These are phyloP conservation scores for Mormyrus iriodes DNA, from an alignment of 2,113 vertebrate genomes.

Conservation along the genomic window DNA sequence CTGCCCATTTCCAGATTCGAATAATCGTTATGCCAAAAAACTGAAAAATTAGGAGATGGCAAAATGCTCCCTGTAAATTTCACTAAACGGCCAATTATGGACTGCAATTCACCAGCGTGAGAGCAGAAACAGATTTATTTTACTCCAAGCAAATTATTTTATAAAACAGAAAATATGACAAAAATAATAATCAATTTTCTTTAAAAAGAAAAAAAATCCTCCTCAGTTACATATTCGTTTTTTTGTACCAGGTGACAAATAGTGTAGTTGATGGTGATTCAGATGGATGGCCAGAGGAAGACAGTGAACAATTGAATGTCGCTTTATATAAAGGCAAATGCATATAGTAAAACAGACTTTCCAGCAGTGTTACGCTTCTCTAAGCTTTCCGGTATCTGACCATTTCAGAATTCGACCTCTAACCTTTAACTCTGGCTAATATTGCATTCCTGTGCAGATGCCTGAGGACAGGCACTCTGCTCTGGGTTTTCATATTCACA, in stretches of 20 bases:
- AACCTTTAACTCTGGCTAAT: slow-evolving; percentile 11
- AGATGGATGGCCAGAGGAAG: background rate
- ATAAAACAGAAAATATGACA: background rate
- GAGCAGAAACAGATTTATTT: background rate
- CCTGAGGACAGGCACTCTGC: slow-evolving; percentile 24
- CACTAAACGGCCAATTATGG: background rate
- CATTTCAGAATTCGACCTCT: background rate
- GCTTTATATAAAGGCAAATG: background rate
- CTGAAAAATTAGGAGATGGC: background rate
- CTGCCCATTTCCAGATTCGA: background rate
- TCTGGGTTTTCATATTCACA: slow-evolving; percentile 48
- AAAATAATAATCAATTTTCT: background rate
- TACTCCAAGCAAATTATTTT: background rate
- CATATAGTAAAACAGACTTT: background rate
- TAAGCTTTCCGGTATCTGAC: background rate
- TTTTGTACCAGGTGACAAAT: background rate
- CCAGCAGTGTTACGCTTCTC: background rate
- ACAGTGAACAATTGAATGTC: background rate
- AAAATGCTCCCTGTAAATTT: background rate
- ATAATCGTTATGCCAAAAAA: background rate
- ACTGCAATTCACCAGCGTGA: background rate
- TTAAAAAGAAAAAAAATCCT: background rate
- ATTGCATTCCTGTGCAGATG: slow-evolving; percentile 27
- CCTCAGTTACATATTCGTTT: background rate
- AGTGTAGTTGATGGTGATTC: background rate